Conservation (phyloP, 2,888 invertebrate genomes). For the Prenolepis imparis region DNA sequence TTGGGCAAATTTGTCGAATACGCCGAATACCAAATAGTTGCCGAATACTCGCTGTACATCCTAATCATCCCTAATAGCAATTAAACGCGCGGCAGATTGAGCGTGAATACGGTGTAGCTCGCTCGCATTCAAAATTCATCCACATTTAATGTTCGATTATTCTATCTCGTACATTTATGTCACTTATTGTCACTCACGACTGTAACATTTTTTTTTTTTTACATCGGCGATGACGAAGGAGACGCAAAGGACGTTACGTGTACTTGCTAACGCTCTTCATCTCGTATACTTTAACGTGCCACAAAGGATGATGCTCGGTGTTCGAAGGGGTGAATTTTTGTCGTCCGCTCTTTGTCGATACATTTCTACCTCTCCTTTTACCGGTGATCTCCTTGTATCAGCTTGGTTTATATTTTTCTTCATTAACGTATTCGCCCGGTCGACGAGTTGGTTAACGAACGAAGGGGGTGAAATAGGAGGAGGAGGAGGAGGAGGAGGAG, state of each 20-base stretch:
- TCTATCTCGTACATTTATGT: constrained; percentile 16
- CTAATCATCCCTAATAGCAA: constrained; percentile 71
- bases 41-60: constrained; percentile 69
- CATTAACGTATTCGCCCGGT: constrained; percentile 70
- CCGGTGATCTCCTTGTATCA: constrained; percentile 35
- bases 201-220: constrained; percentile 40
- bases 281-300: constrained; percentile 22
- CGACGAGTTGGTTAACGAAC: constrained; percentile 77
- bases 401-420: constrained; percentile 75
- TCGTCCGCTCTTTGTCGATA: constrained; percentile 38
- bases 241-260: neutral
- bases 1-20: constrained; percentile 73
- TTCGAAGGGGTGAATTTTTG: constrained; percentile 47
- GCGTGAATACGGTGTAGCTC: constrained; percentile 71
- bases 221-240: neutral
- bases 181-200: neutral
- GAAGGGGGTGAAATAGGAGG: constrained; percentile 50
- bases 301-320: neutral
- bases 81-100: constrained; percentile 74
- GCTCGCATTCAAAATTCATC: constrained; percentile 72
- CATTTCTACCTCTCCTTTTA: constrained; percentile 22
- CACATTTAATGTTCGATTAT: constrained; percentile 70
- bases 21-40: constrained; percentile 74
- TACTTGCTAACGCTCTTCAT: neutral
- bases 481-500: constrained; percentile 59